These are phyloP conservation scores for Ianthella basta DNA, from an alignment of 37 sponge, comb jelly and placozoan genomes.

Conservation along the genomic window DNA sequence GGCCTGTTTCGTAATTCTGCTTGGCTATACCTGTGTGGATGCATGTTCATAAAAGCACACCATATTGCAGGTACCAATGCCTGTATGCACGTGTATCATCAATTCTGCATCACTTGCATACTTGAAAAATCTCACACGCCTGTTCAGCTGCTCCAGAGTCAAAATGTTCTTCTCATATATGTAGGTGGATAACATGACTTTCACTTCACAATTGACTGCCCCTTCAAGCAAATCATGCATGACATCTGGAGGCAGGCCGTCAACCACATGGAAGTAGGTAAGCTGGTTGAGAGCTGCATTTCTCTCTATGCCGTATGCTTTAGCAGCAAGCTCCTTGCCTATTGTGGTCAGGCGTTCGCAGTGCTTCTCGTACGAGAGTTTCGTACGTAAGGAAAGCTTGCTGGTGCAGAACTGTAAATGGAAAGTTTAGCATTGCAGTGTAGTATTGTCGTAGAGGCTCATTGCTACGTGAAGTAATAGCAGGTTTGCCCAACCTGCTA, in stretches of 20 bases:
- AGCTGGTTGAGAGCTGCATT: slow-evolving; percentile 56
- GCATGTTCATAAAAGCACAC: too few relatives aligned
- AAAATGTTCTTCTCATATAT: slow-evolving; percentile 34
- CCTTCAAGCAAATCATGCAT: slow-evolving; percentile 84
- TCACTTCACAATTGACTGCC: slow-evolving; percentile 29
- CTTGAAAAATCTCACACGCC: slow-evolving; percentile 24
- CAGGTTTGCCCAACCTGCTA: neutral
- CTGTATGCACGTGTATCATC: too few relatives aligned
- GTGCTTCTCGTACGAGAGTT: neutral
- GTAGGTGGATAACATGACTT: slow-evolving; percentile 11
- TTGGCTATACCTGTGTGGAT: slow-evolving; percentile 33
- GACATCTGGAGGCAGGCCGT: slow-evolving; percentile 66
- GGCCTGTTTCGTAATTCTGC: slow-evolving; percentile 43
- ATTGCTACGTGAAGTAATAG: neutral
- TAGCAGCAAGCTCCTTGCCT: slow-evolving; percentile 39
- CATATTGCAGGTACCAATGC: too few relatives aligned
- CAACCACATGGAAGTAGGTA: slow-evolving; percentile 60
- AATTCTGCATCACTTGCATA: neutral
- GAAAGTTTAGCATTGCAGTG: neutral
- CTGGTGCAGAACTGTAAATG: neutral
- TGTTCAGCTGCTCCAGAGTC: slow-evolving; percentile 35
- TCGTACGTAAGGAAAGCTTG: neutral
- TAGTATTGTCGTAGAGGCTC: neutral
- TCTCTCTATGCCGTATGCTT: slow-evolving; percentile 50
- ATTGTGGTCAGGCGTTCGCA: neutral